Conservation (phyloP, 2,888 invertebrate genomes). For the Ophion costatus region DNA sequence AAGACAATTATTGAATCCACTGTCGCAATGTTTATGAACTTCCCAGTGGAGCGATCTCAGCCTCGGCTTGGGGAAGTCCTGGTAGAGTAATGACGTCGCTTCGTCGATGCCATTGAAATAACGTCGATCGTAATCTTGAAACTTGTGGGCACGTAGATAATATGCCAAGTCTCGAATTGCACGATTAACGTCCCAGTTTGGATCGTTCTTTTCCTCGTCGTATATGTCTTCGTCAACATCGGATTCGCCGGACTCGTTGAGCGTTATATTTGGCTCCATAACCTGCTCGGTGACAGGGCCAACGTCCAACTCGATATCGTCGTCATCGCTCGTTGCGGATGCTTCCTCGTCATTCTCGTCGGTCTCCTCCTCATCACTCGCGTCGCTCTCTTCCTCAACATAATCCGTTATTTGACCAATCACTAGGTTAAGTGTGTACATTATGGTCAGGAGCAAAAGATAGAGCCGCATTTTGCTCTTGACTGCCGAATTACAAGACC, state of each 20-base stretch:
- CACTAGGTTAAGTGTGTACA: conserved; percentile 50
- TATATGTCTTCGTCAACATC: conserved; percentile 59
- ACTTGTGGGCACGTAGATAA: conserved; percentile 87
- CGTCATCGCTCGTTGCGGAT: conserved; percentile 47
- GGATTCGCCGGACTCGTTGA: conserved; percentile 71
- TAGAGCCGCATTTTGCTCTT: conserved; percentile 26
- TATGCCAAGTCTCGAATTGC: conserved; percentile 86
- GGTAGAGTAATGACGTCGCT: conserved; percentile 79
- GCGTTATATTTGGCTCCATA: conserved; percentile 75
- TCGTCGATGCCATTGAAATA: conserved; percentile 81
- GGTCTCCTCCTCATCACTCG: conserved; percentile 39
- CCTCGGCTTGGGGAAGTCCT: conserved; percentile 85
- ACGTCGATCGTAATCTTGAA: conserved; percentile 87
- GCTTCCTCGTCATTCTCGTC: conserved; percentile 9
- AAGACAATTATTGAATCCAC: conserved; percentile 85
- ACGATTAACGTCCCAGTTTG: conserved; percentile 78
- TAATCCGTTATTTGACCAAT: conserved; percentile 28
- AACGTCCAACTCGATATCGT: conserved; percentile 64
- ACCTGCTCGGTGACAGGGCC: conserved; percentile 74
- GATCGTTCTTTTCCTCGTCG: conserved; percentile 63
- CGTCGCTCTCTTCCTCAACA: conserved; percentile 46
- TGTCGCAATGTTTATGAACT: conserved; percentile 85
- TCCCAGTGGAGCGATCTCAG: conserved; percentile 87
- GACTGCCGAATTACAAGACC: background rate
- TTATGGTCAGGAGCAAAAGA: conserved; percentile 18